Base-by-base conservation (phyloP, 2,797 vertebrate species). In the Myotis findleyi region DNA sequence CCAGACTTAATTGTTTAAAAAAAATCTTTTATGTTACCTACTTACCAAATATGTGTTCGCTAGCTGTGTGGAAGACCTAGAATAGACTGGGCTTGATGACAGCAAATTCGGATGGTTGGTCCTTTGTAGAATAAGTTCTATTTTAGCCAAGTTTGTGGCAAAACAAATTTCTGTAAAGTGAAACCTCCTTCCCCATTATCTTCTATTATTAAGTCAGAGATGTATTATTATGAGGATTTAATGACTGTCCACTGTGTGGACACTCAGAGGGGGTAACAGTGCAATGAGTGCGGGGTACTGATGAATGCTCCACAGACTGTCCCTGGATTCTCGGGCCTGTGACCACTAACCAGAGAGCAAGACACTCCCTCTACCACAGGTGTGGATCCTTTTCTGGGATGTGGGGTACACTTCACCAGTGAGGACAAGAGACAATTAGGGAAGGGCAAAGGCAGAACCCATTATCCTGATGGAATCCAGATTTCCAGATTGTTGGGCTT, bases 151-250 rank as follows among this genome's bases (percentile, higher is more conserved):
- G 30, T 25, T 84, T 66, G 66, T 23, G 41, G 49, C 44, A 92
- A 73, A 95, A 30, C 25, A 53, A 66, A 49, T 62, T 59, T 93
- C 73, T 72, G n/a, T 69, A 36, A 87, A 83, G 27, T 47, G 33
- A 72, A 47, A 36, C 14, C 21, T 47, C 7, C 3, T 87, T 72
- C 77, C 83, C 77, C 1, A 33, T 72, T 92, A 71, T n/a, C 23
- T 77, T 89, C 87, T 59, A 47, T 66, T 71, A 72, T 93, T 71
- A 80, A 83, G 64, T 47, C 14, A 72, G 57, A 93, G 72, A 72
- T 36, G 38, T 62, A 23, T 80, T 41, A 18, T 51, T 53, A 33
- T 44, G 85, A 75, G 21, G 18, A 90, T 44, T 79, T 89, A 62
- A 44, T 83, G 68, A 72, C 38, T 25, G 21, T 36, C 30, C 13